Evolutionary conservation across 2,888 invertebrate species (phyloP).

Genomic region (Tineola bisselliella): DNA sequence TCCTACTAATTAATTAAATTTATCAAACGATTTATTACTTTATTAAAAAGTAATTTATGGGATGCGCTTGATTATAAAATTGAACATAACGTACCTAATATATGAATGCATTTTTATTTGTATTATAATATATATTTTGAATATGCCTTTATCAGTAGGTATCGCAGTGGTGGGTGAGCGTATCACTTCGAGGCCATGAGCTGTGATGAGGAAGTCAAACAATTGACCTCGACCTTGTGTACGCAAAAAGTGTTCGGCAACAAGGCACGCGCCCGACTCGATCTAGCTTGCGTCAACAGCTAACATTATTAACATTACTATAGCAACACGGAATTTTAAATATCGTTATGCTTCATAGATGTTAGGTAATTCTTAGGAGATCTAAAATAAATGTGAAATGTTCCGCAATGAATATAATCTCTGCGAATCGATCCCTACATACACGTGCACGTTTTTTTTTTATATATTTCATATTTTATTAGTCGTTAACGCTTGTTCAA

Average conservation of each 20-base stretch:
- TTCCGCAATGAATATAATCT: conserved; percentile 27
- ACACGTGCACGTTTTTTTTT: not conserved
- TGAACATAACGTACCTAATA: too few relatives aligned
- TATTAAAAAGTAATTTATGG: not conserved
- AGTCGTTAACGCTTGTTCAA: too few relatives aligned
- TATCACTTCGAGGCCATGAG: conserved; percentile 27
- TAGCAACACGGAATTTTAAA: not conserved
- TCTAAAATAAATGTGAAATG: not conserved
- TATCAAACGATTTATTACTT: not conserved
- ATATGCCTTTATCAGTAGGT: not conserved
- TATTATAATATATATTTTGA: not conserved
- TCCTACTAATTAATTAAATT: not conserved
- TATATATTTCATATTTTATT: not conserved
- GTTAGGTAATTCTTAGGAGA: not conserved
- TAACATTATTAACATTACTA: not conserved
- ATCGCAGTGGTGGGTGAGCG: conserved; percentile 1
- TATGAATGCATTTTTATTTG: too few relatives aligned
- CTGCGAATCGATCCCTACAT: not conserved
- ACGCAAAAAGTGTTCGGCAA: conserved; percentile 57
- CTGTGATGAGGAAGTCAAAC: conserved; percentile 60
- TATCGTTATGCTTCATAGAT: not conserved
- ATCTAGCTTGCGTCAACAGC: conserved; percentile 15
- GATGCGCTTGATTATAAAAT: not conserved
- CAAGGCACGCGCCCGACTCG: conserved; percentile 29
- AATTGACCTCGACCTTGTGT: conserved; percentile 59